Base-by-base conservation (phyloP, 2,113 vertebrate genomes). In the Grantiella picta region DNA sequence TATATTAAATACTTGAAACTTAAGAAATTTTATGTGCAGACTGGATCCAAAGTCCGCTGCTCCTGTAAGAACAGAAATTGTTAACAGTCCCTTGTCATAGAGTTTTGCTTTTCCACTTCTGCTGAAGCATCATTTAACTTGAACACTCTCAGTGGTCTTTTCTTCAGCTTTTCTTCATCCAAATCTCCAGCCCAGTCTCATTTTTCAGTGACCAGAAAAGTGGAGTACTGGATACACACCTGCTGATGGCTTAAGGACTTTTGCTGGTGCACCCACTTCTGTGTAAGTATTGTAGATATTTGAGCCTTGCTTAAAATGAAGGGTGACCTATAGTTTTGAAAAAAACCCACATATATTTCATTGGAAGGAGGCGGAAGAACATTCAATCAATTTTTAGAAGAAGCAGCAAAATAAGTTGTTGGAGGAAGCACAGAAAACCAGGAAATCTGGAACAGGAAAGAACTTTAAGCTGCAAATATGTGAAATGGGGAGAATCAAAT, bases 291-390 rank as follows among this genome's bases (percentile, higher is more conserved):
- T 44, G 11, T 21, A 40, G 23, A 50, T 63, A 40, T 56, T 18
- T 64, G 18, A 69, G 7, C 18, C 17, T 71, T 31, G 10, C 3
- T 82, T 59, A 69, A 72, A 92, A 85, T 21, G 4, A 65, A 49
- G 12, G 20, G 4, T 15, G 22, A 11, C 5, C 3, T 7, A 36
- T 3, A 53, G 25, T 61, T 50, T 61, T 50, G 40, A 63, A 82
- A 71, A 31, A 38, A 7, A 0, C 0, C 4, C 4, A 65, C 2
- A 16, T 20, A 6, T 1, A 15, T 75, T 75, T 64, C 11, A 24
- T 12, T 73, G 35, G 16, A 81, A 78, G 17, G 9, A 63, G 9
- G 9, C 14, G 77, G 56, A 69, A 50, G 23, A 81, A 59, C 12
- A 23, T 20, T 19, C 10, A 72, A 28, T 21, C 6, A 19, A 9